Conservation (phyloP, 2,888 invertebrate species). For the Podotricha telesiphe region DNA sequence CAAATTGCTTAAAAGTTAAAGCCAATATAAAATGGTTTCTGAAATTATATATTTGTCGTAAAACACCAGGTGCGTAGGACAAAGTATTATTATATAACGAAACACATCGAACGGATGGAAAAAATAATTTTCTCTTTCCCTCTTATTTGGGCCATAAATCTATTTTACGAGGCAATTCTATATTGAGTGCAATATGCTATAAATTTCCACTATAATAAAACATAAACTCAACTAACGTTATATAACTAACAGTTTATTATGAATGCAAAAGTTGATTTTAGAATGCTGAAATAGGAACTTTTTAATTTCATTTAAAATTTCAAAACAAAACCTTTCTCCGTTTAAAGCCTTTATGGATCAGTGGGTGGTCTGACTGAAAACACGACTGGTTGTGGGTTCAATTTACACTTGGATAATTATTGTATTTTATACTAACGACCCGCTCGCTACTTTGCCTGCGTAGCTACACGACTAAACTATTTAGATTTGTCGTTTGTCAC, state of each 20-base stretch:
- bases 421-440: too few species aligned
- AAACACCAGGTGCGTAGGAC: slow-evolving; percentile 30
- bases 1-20: not conserved
- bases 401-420: too few species aligned
- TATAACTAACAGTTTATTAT: not conserved
- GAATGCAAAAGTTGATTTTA: not conserved
- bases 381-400: too few species aligned
- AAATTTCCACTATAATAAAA: slow-evolving; percentile 31
- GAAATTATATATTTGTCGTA: not conserved
- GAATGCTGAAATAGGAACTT: too few species aligned
- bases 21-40: not conserved
- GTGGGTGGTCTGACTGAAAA: too few species aligned
- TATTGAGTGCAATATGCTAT: slow-evolving; percentile 36
- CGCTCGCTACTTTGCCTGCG: too few species aligned
- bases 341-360: too few species aligned
- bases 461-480: too few species aligned
- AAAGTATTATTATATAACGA: slow-evolving; percentile 10
- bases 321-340: too few species aligned
- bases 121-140: slow-evolving; percentile 13
- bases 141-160: slow-evolving; percentile 37
- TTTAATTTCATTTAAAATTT: too few species aligned
- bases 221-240: slow-evolving; percentile 4
- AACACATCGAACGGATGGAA: slow-evolving; percentile 22
- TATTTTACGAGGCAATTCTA: slow-evolving; percentile 38
- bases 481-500: too few species aligned